These are phyloP conservation scores for Drusus annulatus DNA, from an alignment of 1,140 invertebrate species.

Conservation along the genomic window DNA sequence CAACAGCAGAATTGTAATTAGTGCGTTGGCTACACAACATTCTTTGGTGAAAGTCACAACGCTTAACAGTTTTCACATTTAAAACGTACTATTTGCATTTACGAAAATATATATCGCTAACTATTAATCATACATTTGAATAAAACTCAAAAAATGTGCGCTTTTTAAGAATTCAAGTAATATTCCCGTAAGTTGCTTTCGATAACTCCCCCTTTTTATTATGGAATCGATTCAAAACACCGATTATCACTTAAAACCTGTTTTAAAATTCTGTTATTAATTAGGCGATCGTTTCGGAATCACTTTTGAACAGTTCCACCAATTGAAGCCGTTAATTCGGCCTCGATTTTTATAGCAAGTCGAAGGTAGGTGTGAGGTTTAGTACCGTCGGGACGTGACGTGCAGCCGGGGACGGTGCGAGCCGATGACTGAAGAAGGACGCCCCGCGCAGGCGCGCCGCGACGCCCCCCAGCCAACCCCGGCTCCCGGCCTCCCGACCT, in stretches of 20 bases:
- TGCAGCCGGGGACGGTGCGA: slow-evolving; percentile 3
- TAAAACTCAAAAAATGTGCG: too few relatives aligned
- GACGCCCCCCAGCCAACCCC: slow-evolving; percentile 19
- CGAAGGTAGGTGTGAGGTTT: slow-evolving; percentile 32
- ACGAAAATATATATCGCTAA: too few relatives aligned
- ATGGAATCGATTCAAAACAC: slow-evolving; percentile 1
- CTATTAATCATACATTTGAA: too few relatives aligned
- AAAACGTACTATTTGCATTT: too few relatives aligned
- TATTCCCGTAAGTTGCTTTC: not conserved
- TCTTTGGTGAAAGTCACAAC: too few relatives aligned
- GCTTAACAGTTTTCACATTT: too few relatives aligned
- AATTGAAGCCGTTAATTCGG: not conserved
- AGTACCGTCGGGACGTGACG: not conserved
- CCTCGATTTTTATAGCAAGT: slow-evolving; percentile 30
- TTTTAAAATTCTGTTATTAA: not conserved
- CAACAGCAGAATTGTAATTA: too few relatives aligned
- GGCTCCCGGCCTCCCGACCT: slow-evolving; percentile 9
- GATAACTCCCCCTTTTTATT: slow-evolving; percentile 21
- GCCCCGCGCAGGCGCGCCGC: slow-evolving; percentile 41
- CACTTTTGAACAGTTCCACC: not conserved
- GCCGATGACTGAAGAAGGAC: slow-evolving; percentile 27
- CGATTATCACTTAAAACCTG: not conserved
- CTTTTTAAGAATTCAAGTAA: not conserved
- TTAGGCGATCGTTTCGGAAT: not conserved
- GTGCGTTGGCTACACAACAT: too few relatives aligned